Base-by-base conservation (phyloP, 2,113 vertebrate species). In the Malurus elegans region DNA sequence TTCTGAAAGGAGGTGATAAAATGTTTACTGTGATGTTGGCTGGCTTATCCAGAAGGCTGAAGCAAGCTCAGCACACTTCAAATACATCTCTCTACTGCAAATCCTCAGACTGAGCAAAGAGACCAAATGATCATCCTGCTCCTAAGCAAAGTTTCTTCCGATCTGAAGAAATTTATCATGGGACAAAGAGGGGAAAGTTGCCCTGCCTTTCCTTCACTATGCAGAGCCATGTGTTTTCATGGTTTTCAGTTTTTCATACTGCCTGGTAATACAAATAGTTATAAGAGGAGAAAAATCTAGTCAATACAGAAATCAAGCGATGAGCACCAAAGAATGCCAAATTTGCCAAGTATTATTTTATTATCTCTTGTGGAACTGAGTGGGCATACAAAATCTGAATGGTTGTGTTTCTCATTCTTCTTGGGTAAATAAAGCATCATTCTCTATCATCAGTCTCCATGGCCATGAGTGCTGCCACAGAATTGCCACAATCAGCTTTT, bases 1-100 rank as follows among this genome's bases (percentile, higher is more conserved):
- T 38, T 62, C 71, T 67, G 85, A 90, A 80, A 66, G 26, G 26
- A n/a, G 12, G 47, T 40, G 85, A 90, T 90, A 94, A 93, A 93
- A 86, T n/a, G 62, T 51, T 86, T 79, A 62, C 34, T 62, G 18
- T 84, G 74, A 69, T 61, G 62, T 10, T 54, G 67, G 32, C 47
- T 54, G 16, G 50, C 58, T 90, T 92, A 73, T 60, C 47, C 67
- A 85, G 50, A 79, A 91, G 74, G 70, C 80, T 88, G 71, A 91
- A 85, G 67, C 31, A 61, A 94, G 78, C 78, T 88, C 78, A 90
- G 81, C 0, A 3, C 26, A 76, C 71, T 95, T 90, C 85, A 93
- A 80, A 95, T 21, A 50, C 20, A 13, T 51, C 34, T 72, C 38
- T 42, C 57, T 65, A n/a, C 31, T 44, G 58, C 66, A 94, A 79